These are phyloP conservation scores for Salvelinus sp. DNA, from an alignment of 2,113 vertebrate species.

Conservation along the genomic window DNA sequence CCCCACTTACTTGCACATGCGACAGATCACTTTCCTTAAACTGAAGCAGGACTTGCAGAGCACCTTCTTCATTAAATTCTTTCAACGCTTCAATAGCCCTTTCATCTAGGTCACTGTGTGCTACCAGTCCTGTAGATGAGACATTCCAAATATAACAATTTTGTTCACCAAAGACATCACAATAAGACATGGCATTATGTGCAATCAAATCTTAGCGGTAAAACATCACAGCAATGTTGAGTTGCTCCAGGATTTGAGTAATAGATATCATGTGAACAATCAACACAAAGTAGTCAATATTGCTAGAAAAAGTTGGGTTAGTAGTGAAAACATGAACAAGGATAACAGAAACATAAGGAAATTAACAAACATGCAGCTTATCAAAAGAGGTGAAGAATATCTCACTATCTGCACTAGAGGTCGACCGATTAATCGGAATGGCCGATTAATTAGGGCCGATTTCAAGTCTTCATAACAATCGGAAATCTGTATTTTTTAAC, in stretches of 20 bases:
- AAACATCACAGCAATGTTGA: neutral
- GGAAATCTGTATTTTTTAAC: too few relatives aligned
- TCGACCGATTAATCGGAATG: too few relatives aligned
- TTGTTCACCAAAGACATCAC: neutral
- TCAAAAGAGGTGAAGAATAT: neutral
- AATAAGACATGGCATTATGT: neutral
- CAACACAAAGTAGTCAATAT: too few relatives aligned
- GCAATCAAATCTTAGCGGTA: neutral
- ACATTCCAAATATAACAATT: neutral
- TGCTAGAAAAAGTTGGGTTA: too few relatives aligned
- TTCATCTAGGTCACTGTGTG: constrained; percentile 97
- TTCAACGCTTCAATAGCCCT: constrained; percentile 96
- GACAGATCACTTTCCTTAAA: constrained; percentile 99
- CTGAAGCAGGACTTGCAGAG: constrained; percentile 93
- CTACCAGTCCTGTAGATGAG: constrained; percentile 83
- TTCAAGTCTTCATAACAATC: too few relatives aligned
- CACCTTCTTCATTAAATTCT: constrained; percentile 98
- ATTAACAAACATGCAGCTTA: too few relatives aligned
- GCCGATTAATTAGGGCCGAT: too few relatives aligned
- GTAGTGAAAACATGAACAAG: too few relatives aligned
- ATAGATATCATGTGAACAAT: neutral
- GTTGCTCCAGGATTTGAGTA: neutral
- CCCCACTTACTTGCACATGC: constrained; percentile 88
- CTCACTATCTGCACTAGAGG: neutral
- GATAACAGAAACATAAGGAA: too few relatives aligned